Conservation (phyloP, 2,888 invertebrate genomes). For the Yponomeuta cagnagella region DNA sequence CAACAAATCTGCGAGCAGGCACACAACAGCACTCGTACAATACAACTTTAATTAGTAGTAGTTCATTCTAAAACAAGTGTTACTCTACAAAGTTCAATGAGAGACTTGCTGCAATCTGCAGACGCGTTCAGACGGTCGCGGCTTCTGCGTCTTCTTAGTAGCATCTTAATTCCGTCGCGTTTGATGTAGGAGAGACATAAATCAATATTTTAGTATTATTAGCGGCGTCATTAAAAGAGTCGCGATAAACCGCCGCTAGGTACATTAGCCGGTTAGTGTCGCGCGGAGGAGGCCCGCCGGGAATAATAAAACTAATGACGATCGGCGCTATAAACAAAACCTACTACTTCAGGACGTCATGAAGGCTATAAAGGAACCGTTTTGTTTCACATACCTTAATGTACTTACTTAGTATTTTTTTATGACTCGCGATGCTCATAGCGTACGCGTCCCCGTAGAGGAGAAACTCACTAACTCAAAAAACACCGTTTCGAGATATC, state of each 20-base stretch:
- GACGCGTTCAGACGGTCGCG: not conserved
- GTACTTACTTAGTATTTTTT: too few species aligned
- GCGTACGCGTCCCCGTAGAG: too few species aligned
- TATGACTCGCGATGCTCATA: too few species aligned
- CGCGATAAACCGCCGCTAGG: not conserved
- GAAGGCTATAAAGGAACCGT: not conserved
- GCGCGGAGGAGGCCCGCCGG: not conserved
- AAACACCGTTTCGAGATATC: too few species aligned
- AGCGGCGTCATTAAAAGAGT: constrained; percentile 2
- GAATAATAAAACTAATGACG: not conserved
- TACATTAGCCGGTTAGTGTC: not conserved
- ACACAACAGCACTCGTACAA: too few species aligned
- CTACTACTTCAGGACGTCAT: not conserved
- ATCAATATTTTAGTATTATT: constrained; percentile 4
- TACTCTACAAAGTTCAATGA: too few species aligned
- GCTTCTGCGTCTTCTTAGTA: not conserved
- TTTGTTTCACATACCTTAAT: too few species aligned
- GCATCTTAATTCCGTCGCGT: not conserved
- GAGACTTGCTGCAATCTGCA: too few species aligned
- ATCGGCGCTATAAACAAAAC: not conserved
- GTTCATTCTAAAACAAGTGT: too few species aligned
- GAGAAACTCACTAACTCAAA: too few species aligned
- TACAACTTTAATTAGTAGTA: too few species aligned
- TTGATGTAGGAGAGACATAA: not conserved
- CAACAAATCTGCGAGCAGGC: too few species aligned